Conservation (phyloP, 2,888 invertebrate species). For the Buathra laborator region DNA sequence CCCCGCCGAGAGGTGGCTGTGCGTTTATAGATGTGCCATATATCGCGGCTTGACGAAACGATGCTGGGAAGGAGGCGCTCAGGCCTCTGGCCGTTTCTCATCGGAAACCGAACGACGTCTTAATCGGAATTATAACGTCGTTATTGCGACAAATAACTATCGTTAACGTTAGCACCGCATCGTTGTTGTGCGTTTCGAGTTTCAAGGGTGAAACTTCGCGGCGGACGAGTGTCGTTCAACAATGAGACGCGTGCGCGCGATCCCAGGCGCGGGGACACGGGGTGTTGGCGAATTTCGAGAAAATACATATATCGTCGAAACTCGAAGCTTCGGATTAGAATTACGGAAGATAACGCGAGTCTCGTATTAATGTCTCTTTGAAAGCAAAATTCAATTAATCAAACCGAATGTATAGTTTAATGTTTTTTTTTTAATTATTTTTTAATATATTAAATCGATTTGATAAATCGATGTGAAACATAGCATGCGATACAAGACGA, state of each 20-base stretch:
- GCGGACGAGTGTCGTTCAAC: background rate
- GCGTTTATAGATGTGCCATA: slow-evolving; percentile 38
- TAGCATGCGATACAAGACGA: too few relatives aligned
- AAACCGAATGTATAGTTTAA: too few relatives aligned
- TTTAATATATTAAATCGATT: too few relatives aligned
- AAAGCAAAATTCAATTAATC: too few relatives aligned
- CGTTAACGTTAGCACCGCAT: slow-evolving; percentile 60
- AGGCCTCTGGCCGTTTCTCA: slow-evolving; percentile 29
- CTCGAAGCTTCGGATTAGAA: too few relatives aligned
- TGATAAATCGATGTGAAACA: too few relatives aligned
- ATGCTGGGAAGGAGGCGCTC: slow-evolving; percentile 15
- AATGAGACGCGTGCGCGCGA: slow-evolving; percentile 14
- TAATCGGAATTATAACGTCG: slow-evolving; percentile 70
- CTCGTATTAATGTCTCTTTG: too few relatives aligned
- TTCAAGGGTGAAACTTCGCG: slow-evolving; percentile 2
- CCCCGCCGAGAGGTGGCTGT: background rate
- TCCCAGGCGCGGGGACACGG: background rate
- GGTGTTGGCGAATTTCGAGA: too few relatives aligned
- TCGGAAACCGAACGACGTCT: slow-evolving; percentile 62
- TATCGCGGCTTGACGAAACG: slow-evolving; percentile 48
- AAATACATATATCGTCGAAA: too few relatives aligned
- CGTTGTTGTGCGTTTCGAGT: slow-evolving; percentile 31
- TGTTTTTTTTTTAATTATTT: too few relatives aligned
- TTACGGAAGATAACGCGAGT: too few relatives aligned
- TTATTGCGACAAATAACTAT: slow-evolving; percentile 70